Evolutionary conservation across 2,113 vertebrate species (phyloP).

Genomic region (Dipodomys ordii): DNA sequence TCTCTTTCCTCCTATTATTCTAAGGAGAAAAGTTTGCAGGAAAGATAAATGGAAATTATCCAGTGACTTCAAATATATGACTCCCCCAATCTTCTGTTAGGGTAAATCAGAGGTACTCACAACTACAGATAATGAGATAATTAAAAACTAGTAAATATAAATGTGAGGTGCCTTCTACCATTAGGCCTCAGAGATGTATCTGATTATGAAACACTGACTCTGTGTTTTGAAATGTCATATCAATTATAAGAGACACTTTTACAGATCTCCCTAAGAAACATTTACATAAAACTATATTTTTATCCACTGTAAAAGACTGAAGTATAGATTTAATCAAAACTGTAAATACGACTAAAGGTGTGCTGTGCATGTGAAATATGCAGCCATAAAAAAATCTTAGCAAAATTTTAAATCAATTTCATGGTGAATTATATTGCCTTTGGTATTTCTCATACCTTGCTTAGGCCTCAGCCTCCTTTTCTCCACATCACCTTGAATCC

Average conservation of each 20-base stretch:
- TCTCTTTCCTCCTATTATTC: conserved; percentile 5
- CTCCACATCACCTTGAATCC: neutral
- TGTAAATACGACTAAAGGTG: conserved; percentile 82
- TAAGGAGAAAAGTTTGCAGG: conserved; percentile 67
- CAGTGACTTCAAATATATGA: conserved; percentile 67
- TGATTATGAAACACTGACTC: conserved; percentile 18
- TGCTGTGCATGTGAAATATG: conserved; percentile 68
- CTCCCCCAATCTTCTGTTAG: conserved; percentile 57
- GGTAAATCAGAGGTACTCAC: conserved; percentile 64
- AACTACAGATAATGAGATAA: conserved; percentile 66
- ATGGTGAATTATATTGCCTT: conserved; percentile 31
- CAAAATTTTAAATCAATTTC: conserved; percentile 69
- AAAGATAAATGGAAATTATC: conserved; percentile 69
- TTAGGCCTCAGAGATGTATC: conserved; percentile 3
- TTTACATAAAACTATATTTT: conserved; percentile 77
- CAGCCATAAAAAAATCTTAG: conserved; percentile 63
- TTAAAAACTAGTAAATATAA: conserved; percentile 72
- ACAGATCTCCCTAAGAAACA: conserved; percentile 68
- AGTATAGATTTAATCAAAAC: conserved; percentile 81
- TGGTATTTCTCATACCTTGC: neutral
- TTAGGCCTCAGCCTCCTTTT: neutral
- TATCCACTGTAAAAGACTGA: conserved; percentile 62
- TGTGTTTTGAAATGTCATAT: conserved; percentile 71
- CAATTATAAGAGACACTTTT: conserved; percentile 71
- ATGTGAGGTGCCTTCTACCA: conserved; percentile 10